These are phyloP conservation scores for Raja brachyura DNA, from an alignment of 2,113 vertebrate genomes.

Conservation along the genomic window DNA sequence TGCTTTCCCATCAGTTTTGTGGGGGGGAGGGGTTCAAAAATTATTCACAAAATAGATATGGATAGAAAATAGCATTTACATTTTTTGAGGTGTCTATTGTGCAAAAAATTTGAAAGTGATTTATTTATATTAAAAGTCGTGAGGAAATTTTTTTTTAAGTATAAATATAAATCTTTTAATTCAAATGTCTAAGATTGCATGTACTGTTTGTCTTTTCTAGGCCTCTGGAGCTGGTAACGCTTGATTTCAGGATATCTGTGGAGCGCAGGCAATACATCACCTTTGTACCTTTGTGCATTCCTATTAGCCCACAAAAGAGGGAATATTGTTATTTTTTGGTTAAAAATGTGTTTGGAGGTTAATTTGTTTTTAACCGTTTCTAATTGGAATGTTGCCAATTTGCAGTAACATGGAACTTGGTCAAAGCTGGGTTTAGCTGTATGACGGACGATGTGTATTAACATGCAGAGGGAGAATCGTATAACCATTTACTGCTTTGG, in stretches of 20 bases:
- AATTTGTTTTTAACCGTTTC: neutral
- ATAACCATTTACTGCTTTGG: neutral
- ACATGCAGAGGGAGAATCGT: too few relatives aligned
- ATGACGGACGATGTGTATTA: neutral
- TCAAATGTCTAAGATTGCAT: slow-evolving; percentile 25
- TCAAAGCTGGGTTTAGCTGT: neutral
- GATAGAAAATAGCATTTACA: neutral
- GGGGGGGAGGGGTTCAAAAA: too few relatives aligned
- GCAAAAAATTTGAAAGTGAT: neutral
- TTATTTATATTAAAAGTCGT: too few relatives aligned
- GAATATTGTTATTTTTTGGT: neutral
- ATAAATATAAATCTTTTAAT: neutral
- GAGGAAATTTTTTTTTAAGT: neutral
- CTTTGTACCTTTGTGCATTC: neutral
- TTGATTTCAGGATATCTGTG: neutral
- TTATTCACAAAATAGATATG: neutral
- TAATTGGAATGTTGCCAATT: slow-evolving; percentile 6
- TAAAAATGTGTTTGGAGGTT: neutral
- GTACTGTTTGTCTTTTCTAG: slow-evolving; percentile 28
- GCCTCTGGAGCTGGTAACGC: neutral
- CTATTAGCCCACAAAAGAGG: neutral
- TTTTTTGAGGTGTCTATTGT: neutral
- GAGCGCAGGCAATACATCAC: neutral
- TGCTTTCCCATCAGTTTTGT: neutral
- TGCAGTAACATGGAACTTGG: neutral